Conservation (phyloP, 2,888 invertebrate species). For the Heliconius ismenius region DNA sequence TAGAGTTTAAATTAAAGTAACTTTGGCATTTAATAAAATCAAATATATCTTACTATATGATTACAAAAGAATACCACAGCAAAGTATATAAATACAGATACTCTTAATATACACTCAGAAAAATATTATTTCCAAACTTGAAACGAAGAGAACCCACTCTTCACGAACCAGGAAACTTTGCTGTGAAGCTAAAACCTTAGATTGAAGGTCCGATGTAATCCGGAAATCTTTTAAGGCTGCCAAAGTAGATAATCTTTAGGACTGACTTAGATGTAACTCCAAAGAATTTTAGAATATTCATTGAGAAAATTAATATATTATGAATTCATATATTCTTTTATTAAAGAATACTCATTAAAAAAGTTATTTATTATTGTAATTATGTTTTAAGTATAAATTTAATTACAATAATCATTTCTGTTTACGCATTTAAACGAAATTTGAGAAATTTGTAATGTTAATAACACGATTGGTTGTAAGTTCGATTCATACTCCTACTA, state of each 20-base stretch:
- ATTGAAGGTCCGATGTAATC: slow-evolving; percentile 54
- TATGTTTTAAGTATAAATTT: too few relatives aligned
- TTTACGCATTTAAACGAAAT: too few relatives aligned
- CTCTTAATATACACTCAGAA: slow-evolving; percentile 36
- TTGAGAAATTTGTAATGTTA: too few relatives aligned
- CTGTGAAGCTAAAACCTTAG: slow-evolving; percentile 51
- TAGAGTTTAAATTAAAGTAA: background rate
- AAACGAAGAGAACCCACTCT: slow-evolving; percentile 36
- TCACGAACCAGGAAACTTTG: slow-evolving; percentile 36
- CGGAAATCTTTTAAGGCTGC: slow-evolving; percentile 62
- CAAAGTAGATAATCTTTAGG: slow-evolving; percentile 58
- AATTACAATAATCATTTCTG: too few relatives aligned
- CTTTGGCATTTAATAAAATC: background rate
- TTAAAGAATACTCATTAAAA: background rate
- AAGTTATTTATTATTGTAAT: too few relatives aligned
- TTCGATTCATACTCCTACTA: too few relatives aligned
- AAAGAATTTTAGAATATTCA: slow-evolving; percentile 14
- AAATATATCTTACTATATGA: slow-evolving; percentile 15
- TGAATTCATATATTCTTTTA: background rate
- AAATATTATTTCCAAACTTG: slow-evolving; percentile 37
- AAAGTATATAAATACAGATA: background rate
- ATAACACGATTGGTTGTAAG: too few relatives aligned
- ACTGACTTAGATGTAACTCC: slow-evolving; percentile 44
- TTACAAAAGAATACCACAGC: too few relatives aligned
- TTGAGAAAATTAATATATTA: background rate